These are phyloP conservation scores for Muscina levida DNA, from an alignment of 2,888 invertebrate species.

Conservation along the genomic window DNA sequence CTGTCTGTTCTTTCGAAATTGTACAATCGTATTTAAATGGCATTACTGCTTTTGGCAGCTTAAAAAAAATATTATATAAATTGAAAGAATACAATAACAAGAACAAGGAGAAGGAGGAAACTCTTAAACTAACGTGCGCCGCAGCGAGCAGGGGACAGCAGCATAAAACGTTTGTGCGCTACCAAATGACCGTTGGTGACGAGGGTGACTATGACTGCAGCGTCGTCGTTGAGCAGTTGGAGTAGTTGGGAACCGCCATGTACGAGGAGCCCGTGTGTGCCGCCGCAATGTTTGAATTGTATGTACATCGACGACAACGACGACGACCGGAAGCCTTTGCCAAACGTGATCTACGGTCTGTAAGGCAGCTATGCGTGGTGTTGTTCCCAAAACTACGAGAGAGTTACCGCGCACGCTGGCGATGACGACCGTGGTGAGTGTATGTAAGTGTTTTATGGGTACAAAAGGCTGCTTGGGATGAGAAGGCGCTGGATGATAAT, in stretches of 20 bases:
- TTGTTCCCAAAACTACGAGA: constrained; percentile 8
- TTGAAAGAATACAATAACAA: constrained; percentile 16
- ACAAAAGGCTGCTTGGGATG: constrained; percentile 20
- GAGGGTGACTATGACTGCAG: constrained; percentile 13
- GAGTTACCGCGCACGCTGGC: constrained; percentile 42
- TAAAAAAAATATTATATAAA: constrained; percentile 37
- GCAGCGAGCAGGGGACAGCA: background rate
- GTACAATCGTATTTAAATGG: constrained; percentile 35
- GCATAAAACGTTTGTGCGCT: constrained; percentile 41
- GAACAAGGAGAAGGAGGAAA: constrained; percentile 19
- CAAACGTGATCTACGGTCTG: constrained; percentile 78
- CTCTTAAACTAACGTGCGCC: constrained; percentile 49
- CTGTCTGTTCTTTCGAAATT: background rate
- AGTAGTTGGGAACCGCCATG: constrained; percentile 43
- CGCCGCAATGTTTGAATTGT: constrained; percentile 65
- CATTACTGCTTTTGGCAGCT: constrained; percentile 57
- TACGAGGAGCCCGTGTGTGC: no score
- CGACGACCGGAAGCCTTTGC: constrained; percentile 79
- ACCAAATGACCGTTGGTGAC: constrained; percentile 68
- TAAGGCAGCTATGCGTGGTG: constrained; percentile 72
- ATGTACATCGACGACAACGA: constrained; percentile 77
- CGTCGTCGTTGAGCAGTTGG: constrained; percentile 29
- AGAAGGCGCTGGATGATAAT: background rate
- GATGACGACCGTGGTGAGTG: constrained; percentile 36
- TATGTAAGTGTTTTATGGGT: background rate